Evolutionary conservation across 1,140 invertebrate genomes (phyloP).

Genomic region (Triops cancriformis): DNA sequence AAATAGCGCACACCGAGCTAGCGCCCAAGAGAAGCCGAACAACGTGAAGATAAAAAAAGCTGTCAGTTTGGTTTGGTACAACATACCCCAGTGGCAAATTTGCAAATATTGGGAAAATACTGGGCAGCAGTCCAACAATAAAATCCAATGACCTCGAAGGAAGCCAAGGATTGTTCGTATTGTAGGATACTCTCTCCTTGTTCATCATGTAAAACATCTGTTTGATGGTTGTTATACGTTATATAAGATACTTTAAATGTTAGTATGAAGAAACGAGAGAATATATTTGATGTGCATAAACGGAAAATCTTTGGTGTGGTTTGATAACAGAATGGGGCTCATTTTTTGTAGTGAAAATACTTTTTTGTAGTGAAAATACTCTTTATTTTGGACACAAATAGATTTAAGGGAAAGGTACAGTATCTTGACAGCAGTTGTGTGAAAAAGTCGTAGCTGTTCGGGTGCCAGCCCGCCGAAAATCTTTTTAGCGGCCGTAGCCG

Average conservation of each 20-base stretch:
- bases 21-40: too few relatives aligned
- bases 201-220: background rate
- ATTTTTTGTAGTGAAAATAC: too few relatives aligned
- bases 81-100: background rate
- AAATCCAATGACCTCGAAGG: background rate
- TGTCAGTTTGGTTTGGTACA: too few relatives aligned
- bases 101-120: background rate
- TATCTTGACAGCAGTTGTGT: too few relatives aligned
- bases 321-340: too few relatives aligned
- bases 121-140: background rate
- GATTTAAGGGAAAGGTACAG: too few relatives aligned
- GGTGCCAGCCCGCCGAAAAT: background rate
- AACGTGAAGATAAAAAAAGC: too few relatives aligned
- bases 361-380: too few relatives aligned
- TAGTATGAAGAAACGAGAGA: background rate
- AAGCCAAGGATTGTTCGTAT: background rate
- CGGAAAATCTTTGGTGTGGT: background rate
- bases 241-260: conserved; percentile 1
- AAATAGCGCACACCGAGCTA: too few relatives aligned
- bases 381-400: too few relatives aligned
- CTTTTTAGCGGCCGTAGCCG: background rate
- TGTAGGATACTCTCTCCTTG: background rate
- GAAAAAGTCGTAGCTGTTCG: background rate
- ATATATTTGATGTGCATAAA: conserved; percentile 11
- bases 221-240: conserved; percentile 14